Evolutionary conservation across 1,140 invertebrate species (phyloP).

Genomic region (Tetragonula clypearis): DNA sequence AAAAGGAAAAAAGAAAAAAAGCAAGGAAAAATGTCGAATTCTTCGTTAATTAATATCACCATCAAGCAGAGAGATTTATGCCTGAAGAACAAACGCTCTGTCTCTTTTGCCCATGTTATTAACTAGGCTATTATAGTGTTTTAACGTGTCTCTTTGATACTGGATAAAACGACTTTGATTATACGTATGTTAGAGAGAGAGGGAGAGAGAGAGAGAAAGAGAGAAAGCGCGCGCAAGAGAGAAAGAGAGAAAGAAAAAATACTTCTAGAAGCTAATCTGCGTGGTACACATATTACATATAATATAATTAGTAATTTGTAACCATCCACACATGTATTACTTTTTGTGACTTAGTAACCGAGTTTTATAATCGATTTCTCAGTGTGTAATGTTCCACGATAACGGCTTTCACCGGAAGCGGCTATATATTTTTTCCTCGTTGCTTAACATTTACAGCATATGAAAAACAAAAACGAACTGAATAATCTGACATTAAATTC

Average conservation of each 20-base stretch:
- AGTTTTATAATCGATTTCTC: slow-evolving; percentile 4
- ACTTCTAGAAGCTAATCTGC: slow-evolving; percentile 7
- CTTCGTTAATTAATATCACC: not conserved
- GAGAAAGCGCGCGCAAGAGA: too few species aligned
- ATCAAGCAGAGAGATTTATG: not conserved
- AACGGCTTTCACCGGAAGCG: slow-evolving; percentile 19
- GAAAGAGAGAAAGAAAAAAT: not conserved
- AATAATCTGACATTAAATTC: not conserved
- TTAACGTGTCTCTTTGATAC: slow-evolving; percentile 60
- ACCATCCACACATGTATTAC: not conserved
- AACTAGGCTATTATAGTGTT: slow-evolving; percentile 2
- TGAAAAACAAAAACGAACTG: not conserved
- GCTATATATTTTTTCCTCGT: slow-evolving; percentile 17
- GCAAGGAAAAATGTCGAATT: too few species aligned
- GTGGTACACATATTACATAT: slow-evolving; percentile 30
- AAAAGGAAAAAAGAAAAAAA: not conserved
- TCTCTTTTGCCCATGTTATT: slow-evolving; percentile 26
- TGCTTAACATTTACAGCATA: slow-evolving; percentile 10
- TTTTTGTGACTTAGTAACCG: slow-evolving; percentile 72
- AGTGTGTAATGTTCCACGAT: not conserved
- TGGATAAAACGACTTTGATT: slow-evolving; percentile 73
- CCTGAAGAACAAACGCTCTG: not conserved
- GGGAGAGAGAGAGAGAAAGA: not conserved
- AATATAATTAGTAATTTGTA: slow-evolving; percentile 12
- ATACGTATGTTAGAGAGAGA: not conserved